Evolutionary conservation across 2,797 vertebrate species (phyloP).

Genomic region (Mycteria americana): DNA sequence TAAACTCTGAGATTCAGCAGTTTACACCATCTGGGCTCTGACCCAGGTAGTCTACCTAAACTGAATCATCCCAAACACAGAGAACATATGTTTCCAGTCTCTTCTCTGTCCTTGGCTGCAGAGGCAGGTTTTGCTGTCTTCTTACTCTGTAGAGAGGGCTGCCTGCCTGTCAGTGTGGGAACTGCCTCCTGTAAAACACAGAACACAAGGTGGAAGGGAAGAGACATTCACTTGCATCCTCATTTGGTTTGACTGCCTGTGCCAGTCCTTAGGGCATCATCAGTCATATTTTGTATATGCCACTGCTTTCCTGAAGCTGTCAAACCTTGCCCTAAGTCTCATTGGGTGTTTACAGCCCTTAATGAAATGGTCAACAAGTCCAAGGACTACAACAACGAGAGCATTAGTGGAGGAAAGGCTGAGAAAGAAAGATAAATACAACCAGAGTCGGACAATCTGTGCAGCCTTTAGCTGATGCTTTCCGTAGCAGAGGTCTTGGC

Average conservation of each 20-base stretch:
- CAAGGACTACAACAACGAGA: neutral
- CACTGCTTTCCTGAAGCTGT: neutral
- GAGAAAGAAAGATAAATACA: neutral
- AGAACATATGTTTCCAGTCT: neutral
- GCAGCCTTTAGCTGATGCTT: neutral
- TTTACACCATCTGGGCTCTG: conserved; percentile 31
- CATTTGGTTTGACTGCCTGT: neutral
- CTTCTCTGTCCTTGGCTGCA: neutral
- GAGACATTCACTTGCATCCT: neutral
- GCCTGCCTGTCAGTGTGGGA: neutral
- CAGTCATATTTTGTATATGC: neutral
- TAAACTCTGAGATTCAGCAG: conserved; percentile 5
- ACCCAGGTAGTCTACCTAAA: neutral
- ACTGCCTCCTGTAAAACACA: neutral
- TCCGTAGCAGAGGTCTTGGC: neutral
- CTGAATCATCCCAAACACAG: neutral
- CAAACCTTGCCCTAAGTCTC: neutral
- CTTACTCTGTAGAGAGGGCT: neutral
- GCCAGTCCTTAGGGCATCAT: neutral
- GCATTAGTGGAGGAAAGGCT: neutral
- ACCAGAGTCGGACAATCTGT: neutral
- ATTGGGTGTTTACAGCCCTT: neutral
- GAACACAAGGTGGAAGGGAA: neutral
- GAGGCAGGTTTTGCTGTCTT: neutral
- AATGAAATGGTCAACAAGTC: neutral